These are phyloP conservation scores for Lampropteryx suffumata DNA, from an alignment of 2,888 invertebrate species.

Conservation along the genomic window DNA sequence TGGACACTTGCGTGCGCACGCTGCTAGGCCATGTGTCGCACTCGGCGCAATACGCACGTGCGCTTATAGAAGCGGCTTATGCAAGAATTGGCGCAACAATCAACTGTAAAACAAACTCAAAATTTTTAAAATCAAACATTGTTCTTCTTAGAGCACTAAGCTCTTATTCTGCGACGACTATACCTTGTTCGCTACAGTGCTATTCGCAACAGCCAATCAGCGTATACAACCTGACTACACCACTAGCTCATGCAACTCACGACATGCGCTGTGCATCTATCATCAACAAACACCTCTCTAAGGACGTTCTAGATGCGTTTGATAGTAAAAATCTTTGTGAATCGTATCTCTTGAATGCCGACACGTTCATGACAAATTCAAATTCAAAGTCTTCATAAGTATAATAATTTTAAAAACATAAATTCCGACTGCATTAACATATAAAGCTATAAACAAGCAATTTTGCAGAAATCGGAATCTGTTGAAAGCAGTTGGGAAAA, in stretches of 20 bases:
- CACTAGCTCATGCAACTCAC: constrained; percentile 14
- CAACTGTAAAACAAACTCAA: constrained; percentile 27
- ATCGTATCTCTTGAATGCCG: constrained; percentile 45
- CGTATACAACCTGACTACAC: constrained; percentile 39
- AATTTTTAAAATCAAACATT: constrained; percentile 42
- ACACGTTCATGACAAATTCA: constrained; percentile 37
- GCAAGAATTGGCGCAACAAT: constrained; percentile 38
- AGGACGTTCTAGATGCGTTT: constrained; percentile 42
- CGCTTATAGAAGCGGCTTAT: constrained; percentile 47
- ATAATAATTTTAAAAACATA: too few species aligned
- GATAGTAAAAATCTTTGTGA: constrained; percentile 51
- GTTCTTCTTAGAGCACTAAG: constrained; percentile 41
- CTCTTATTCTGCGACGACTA: constrained; percentile 3
- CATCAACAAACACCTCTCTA: constrained; percentile 49
- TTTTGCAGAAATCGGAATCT: too few species aligned
- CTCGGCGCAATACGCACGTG: constrained; percentile 55
- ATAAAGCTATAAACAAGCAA: too few species aligned
- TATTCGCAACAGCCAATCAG: constrained; percentile 40
- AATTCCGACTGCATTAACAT: too few species aligned
- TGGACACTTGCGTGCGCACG: constrained; percentile 43
- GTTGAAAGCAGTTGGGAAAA: too few species aligned
- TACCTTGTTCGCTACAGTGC: constrained; percentile 20
- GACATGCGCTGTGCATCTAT: constrained; percentile 40
- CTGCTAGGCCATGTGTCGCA: constrained; percentile 50
- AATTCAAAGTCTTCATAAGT: too few species aligned